A percentile compares a stretch with the other conserved stretches of the same genome.
phyloP scores from a whole-genome alignment of 1,140 invertebrate species.

The Pogonognathellus flavescens region DNA sequence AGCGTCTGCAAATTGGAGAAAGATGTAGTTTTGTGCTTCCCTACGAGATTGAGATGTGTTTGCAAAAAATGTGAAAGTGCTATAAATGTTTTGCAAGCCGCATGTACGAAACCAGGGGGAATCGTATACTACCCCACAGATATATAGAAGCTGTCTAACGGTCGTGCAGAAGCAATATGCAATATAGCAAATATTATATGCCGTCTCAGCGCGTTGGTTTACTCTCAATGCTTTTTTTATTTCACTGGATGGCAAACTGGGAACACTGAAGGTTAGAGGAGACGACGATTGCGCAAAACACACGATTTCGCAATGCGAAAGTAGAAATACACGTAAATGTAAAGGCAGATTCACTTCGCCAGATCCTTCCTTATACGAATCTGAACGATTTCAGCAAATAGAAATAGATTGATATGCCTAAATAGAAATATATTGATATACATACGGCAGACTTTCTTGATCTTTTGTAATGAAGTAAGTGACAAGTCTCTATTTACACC shows the following conservation, averaged over 20 bases:
- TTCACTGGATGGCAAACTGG: background rate
- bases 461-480: conserved; percentile 16
- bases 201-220: conserved; percentile 12
- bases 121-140: too few relatives aligned
- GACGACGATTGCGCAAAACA: conserved; percentile 42
- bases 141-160: too few relatives aligned
- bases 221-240: conserved; percentile 17
- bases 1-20: background rate
- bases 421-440: background rate
- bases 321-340: conserved; percentile 1
- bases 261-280: conserved; percentile 41
- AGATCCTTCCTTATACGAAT: background rate
- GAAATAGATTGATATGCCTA: background rate
- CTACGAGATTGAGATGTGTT: conserved; percentile 36
- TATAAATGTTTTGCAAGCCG: background rate
- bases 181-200: background rate
- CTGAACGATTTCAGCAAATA: background rate
- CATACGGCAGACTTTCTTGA: background rate
- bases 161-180: too few relatives aligned
- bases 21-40: conserved; percentile 7
- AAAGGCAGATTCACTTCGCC: background rate
- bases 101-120: background rate
- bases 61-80: conserved; percentile 20
- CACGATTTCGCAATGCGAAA: conserved; percentile 42
- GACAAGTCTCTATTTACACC: background rate